phyloP scores from a whole-genome alignment of 2,888 invertebrate species.

The Phyllotreta cruciferae region DNA sequence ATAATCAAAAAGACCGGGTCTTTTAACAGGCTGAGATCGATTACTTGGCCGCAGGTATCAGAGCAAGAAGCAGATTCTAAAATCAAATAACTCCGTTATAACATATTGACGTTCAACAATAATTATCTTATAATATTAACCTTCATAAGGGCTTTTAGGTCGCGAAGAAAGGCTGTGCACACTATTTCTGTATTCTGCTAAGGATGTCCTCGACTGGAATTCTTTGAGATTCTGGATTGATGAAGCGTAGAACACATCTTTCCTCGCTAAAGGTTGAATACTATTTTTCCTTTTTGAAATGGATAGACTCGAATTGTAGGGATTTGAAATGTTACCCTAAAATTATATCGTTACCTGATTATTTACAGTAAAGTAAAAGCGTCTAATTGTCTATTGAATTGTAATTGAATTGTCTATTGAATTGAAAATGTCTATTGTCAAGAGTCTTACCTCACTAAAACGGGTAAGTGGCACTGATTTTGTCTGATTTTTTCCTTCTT shows the following conservation, averaged over 20 bases:
- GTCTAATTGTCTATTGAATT: no score
- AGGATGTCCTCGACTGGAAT: slow-evolving; percentile 89
- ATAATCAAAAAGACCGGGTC: slow-evolving; percentile 92
- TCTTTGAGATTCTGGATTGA: slow-evolving; percentile 92
- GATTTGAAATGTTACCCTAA: slow-evolving; percentile 3
- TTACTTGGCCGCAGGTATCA: slow-evolving; percentile 72
- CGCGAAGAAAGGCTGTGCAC: slow-evolving; percentile 83
- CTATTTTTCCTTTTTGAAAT: slow-evolving; percentile 58
- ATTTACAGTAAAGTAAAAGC: no score
- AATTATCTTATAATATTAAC: slow-evolving; percentile 45
- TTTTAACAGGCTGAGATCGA: slow-evolving; percentile 71
- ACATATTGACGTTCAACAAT: slow-evolving; percentile 46
- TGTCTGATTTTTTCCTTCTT: not conserved
- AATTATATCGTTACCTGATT: not conserved
- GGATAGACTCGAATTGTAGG: slow-evolving; percentile 69
- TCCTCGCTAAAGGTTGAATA: slow-evolving; percentile 88
- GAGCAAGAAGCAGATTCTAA: slow-evolving; percentile 25
- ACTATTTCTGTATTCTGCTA: slow-evolving; percentile 89
- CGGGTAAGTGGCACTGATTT: not conserved
- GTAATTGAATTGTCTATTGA: no score
- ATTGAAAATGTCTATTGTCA: no score
- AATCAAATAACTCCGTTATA: not conserved
- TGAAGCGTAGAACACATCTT: slow-evolving; percentile 97
- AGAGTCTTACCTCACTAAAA: slow-evolving; percentile 18
- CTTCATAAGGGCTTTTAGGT: slow-evolving; percentile 62